Conservation (phyloP, 2,113 vertebrate species). For the Garra rufa region DNA sequence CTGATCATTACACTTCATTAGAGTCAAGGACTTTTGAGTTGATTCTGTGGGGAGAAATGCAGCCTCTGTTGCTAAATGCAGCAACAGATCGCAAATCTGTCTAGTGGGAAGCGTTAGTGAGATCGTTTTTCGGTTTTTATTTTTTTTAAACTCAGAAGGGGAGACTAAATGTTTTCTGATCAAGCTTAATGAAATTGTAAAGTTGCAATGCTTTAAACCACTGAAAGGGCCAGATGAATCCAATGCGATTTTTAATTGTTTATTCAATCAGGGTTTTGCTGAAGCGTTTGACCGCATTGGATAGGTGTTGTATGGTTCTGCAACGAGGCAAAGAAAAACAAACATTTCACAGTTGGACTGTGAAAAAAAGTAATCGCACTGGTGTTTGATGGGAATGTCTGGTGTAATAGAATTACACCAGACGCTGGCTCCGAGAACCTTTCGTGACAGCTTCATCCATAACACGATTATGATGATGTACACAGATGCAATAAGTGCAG, state of each 20-base stretch:
- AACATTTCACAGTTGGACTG: conserved; percentile 16
- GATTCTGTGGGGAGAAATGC: conserved; percentile 28
- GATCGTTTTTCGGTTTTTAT: neutral
- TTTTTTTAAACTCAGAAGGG: conserved; percentile 45
- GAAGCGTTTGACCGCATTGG: neutral
- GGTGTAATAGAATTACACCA: conserved; percentile 1
- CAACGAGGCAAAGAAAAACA: neutral
- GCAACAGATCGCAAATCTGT: conserved; percentile 23
- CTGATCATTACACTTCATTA: conserved; percentile 34
- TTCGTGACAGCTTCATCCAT: conserved; percentile 33
- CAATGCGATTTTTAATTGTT: neutral
- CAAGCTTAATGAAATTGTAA: conserved; percentile 48
- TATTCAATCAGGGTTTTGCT: neutral
- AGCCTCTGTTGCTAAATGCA: conserved; percentile 8
- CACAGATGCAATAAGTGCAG: conserved; percentile 38
- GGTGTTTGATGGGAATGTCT: conserved; percentile 29
- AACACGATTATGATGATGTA: conserved; percentile 34
- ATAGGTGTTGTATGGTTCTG: neutral
- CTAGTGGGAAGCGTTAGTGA: conserved; percentile 10
- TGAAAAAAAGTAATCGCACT: conserved; percentile 9
- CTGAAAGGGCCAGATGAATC: neutral
- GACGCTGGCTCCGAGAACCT: neutral
- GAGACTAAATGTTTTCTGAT: conserved; percentile 61
- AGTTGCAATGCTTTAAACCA: neutral
- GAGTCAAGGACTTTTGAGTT: conserved; percentile 32